Percentiles rank a stretch among this genome's conserved stretches.
Evolutionary conservation across 2,888 invertebrate species (phyloP).

Genomic region (Heliconius charithonia): DNA sequence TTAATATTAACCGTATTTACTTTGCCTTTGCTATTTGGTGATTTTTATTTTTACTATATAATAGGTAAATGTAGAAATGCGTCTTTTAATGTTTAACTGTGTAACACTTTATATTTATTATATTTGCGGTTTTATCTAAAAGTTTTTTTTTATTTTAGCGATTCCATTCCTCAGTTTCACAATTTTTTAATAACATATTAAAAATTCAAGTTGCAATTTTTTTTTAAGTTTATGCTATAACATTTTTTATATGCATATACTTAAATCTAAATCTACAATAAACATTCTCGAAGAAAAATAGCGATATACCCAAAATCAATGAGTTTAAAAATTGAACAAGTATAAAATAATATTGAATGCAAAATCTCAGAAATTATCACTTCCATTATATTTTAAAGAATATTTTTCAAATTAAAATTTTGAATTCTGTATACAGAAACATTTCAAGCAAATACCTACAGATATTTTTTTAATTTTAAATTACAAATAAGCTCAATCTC

Average conservation of each 20-base stretch:
- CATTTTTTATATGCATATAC: background rate
- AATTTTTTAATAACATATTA: too few relatives aligned
- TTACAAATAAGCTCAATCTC: background rate
- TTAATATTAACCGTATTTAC: constrained; percentile 9
- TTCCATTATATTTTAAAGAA: too few relatives aligned
- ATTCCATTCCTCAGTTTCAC: background rate
- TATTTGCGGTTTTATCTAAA: background rate
- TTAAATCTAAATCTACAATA: background rate
- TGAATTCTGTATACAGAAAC: too few relatives aligned
- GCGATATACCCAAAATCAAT: background rate
- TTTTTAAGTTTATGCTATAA: too few relatives aligned
- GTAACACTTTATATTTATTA: background rate
- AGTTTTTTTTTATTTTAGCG: background rate
- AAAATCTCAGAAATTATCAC: too few relatives aligned
- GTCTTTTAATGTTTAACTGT: background rate
- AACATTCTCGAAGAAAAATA: background rate
- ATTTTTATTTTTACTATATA: background rate
- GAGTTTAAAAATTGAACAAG: background rate
- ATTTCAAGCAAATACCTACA: too few relatives aligned
- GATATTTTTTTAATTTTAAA: too few relatives aligned
- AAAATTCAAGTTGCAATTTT: too few relatives aligned
- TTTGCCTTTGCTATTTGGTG: background rate
- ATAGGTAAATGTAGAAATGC: background rate
- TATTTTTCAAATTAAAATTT: too few relatives aligned
- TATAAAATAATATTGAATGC: background rate